These are phyloP conservation scores for Pantala flavescens DNA, from an alignment of 1,140 invertebrate genomes.

Conservation along the genomic window DNA sequence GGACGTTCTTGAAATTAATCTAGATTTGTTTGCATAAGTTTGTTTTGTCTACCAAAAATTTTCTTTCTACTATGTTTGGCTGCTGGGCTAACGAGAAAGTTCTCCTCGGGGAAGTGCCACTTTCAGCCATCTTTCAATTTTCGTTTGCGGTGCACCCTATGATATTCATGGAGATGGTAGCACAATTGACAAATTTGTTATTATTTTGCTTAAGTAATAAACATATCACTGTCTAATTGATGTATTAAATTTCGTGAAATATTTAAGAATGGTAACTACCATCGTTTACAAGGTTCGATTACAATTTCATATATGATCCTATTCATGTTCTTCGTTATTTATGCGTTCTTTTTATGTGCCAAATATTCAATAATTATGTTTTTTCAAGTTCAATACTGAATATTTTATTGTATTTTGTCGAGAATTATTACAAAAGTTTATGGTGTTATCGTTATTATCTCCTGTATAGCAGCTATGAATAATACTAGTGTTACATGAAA, in stretches of 20 bases:
- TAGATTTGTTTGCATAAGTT: too few species aligned
- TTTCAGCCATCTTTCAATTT: not conserved
- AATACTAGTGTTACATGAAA: not conserved
- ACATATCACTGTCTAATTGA: too few species aligned
- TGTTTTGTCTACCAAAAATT: too few species aligned
- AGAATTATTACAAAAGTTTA: not conserved
- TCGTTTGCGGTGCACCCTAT: conserved; percentile 3
- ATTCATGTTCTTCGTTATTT: not conserved
- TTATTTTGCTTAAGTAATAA: too few species aligned
- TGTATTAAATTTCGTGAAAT: too few species aligned
- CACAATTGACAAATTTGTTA: not conserved
- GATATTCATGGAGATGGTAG: not conserved
- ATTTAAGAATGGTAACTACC: too few species aligned
- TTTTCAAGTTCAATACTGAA: not conserved
- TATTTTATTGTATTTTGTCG: not conserved
- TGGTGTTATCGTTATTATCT: not conserved
- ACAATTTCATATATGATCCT: too few species aligned
- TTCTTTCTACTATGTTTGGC: not conserved
- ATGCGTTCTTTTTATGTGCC: not conserved
- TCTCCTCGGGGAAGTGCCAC: not conserved
- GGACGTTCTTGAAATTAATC: too few species aligned
- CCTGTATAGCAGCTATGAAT: not conserved
- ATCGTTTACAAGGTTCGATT: too few species aligned
- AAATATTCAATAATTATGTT: not conserved
- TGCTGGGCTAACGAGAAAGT: not conserved